Evolutionary conservation across 2,797 vertebrate species (phyloP), one percentile per base, ranked within the genome.

Genomic region (Urophycis tenuis): DNA sequence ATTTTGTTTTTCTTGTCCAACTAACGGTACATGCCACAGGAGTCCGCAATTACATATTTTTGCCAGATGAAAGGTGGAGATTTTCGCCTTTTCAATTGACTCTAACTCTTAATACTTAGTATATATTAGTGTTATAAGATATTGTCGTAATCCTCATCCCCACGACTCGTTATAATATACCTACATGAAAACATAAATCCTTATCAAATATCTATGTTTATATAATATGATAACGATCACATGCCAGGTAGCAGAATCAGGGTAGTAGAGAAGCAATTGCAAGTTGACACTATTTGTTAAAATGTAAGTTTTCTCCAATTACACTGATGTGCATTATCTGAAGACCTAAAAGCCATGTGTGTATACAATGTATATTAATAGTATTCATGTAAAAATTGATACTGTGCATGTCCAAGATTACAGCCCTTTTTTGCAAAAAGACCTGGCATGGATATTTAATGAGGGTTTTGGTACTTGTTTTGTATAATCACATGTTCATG

Each of bases 401-500:
- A 60, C 9, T n/a, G 6, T 25, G 22, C 22, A 6, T 41, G 3
- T 73, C 19, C 22, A 39, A 31, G 9, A 31, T 22, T 30, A 31
- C n/a, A 31, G 29, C 1, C 75, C 60, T 84, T 75, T 80, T 80
- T 71, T 41, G 1, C n/a, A 32, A 22, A 75, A 35, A 71, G 9
- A 31, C 75, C n/a, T 69, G 53, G 75, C 76, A 77, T 70, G 69
- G 35, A 69, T 77, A 72, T 34, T 32, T 29, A 67, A 74, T 79
- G 35, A 75, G 80, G 76, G 70, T 75, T 83, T 83, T 76, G 73
- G 60, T 84, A 75, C 30, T 9, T 34, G 60, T 71, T 85, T 53
- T 75, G 77, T 3, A 3, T 32, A 73, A 80, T 70, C 67, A 78
- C 69, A 76, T 84, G 81, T 79, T 77, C 78, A 41, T 90, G 77